Conservation (phyloP, 2,113 vertebrate species). For the Narcine bancroftii region DNA sequence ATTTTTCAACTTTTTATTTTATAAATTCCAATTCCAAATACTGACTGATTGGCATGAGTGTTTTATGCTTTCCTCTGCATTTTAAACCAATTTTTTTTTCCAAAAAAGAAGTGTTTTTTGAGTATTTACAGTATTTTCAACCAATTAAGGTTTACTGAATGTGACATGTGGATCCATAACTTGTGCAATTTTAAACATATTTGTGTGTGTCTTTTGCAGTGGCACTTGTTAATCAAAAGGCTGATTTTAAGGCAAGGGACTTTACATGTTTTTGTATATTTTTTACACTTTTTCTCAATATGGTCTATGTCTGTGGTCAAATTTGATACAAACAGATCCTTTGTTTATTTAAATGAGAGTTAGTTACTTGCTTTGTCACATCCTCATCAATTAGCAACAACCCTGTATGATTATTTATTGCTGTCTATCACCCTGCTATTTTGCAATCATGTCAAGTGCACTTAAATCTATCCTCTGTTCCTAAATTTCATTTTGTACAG, state of each 20-base stretch:
- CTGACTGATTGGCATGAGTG: not conserved
- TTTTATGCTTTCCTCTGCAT: not conserved
- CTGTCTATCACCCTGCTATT: not conserved
- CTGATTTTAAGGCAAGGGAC: not conserved
- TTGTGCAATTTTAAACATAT: not conserved
- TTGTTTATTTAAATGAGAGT: not conserved
- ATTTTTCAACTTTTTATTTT: not conserved
- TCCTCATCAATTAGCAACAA: not conserved
- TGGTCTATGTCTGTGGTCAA: not conserved
- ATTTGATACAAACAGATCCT: not conserved
- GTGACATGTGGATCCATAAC: not conserved
- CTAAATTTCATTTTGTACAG: not conserved
- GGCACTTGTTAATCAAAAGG: not conserved
- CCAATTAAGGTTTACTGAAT: not conserved
- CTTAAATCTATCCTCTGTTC: not conserved
- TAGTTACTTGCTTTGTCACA: not conserved
- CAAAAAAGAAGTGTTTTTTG: not conserved
- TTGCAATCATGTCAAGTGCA: not conserved
- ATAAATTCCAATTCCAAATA: not conserved
- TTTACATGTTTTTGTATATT: not conserved
- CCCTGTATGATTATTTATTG: not conserved
- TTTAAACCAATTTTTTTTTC: not conserved
- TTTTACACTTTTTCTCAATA: not conserved
- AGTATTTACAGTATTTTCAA: not conserved
- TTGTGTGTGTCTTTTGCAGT: not conserved